Evolutionary conservation across 2,797 vertebrate genomes (phyloP).

Genomic region (Sebastes nivosus): DNA sequence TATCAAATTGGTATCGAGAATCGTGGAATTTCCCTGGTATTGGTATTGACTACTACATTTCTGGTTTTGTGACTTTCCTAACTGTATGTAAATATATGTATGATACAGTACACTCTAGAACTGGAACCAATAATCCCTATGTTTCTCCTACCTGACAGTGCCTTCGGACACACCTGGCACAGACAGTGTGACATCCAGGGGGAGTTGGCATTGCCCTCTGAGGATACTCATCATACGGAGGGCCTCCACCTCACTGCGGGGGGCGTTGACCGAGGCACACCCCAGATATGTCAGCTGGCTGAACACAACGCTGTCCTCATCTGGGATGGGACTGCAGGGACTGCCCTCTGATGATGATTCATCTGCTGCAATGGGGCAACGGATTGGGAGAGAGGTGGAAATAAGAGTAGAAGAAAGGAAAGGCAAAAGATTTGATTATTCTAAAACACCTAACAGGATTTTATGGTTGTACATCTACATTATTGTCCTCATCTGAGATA

Average conservation of each 20-base stretch:
- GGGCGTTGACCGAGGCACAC: slow-evolving; percentile 97
- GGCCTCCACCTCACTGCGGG: slow-evolving; percentile 96
- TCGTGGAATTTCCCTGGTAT: background rate
- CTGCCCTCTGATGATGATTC: slow-evolving; percentile 82
- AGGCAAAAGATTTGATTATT: background rate
- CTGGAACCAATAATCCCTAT: background rate
- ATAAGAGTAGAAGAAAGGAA: background rate
- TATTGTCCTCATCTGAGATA: background rate
- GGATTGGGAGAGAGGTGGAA: background rate
- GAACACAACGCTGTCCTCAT: slow-evolving; percentile 98
- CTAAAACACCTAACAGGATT: background rate
- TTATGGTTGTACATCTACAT: background rate
- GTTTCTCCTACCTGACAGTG: slow-evolving; percentile 88
- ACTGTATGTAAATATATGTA: background rate
- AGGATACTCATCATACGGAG: slow-evolving; percentile 98
- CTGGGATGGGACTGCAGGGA: slow-evolving; percentile 89
- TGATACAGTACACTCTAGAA: background rate
- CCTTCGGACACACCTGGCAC: slow-evolving; percentile 98
- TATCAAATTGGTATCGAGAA: too few species aligned
- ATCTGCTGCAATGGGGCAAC: slow-evolving; percentile 54
- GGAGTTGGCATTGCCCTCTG: slow-evolving; percentile 93
- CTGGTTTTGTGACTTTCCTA: background rate
- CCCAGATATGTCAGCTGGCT: slow-evolving; percentile 98
- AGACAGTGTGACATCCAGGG: slow-evolving; percentile 93
- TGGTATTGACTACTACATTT: background rate